Evolutionary conservation across 2,888 invertebrate species (phyloP), one percentile per base, ranked within the genome.

Genomic region (Cheilosia soror): DNA sequence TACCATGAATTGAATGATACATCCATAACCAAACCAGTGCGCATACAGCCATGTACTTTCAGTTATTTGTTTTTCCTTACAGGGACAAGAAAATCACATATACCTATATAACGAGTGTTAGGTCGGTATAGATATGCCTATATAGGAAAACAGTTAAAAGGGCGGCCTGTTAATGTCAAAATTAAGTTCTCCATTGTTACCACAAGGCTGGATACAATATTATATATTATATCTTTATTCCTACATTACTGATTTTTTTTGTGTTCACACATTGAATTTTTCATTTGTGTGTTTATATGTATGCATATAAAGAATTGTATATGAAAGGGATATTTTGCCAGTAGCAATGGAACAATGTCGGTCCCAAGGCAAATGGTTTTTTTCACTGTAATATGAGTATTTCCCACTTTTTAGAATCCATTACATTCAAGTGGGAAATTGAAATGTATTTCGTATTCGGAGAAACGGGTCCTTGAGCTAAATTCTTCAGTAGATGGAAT

Each of bases 401-500:
- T 71, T 80, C 80, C 84, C 71, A 80, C 80, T 80, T 79, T 84
- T 79, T 76, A 76, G 69, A 85, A 85, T 85, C 84, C 84, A 85
- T 85, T 80, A 85, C 84, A 76, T 80, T 85, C 84, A 80, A 80
- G 84, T 85, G 80, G 76, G 84, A 72, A 85, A 85, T 85, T 80
- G 75, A 76, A 85, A 85, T 80, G 84, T 66, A 75, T 85, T 85
- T 71, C 60, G 80, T 80, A 80, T 80, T 80, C 71, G 75, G 76
- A 53, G 60, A 80, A 85, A 80, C 69, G 42, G 60, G 80, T 85
- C 84, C 80, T 85, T 85, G 84, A 85, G 84, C 84, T 76, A 76
- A 80, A 80, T 85, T 80, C 66, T 85, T 85, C 49, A 55, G 69
- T 55, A 75, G 71, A 85, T 80, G 80, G 58, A 80, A 80, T 78